Conservation (phyloP, 2,113 vertebrate genomes). For the Gila orcuttii region DNA sequence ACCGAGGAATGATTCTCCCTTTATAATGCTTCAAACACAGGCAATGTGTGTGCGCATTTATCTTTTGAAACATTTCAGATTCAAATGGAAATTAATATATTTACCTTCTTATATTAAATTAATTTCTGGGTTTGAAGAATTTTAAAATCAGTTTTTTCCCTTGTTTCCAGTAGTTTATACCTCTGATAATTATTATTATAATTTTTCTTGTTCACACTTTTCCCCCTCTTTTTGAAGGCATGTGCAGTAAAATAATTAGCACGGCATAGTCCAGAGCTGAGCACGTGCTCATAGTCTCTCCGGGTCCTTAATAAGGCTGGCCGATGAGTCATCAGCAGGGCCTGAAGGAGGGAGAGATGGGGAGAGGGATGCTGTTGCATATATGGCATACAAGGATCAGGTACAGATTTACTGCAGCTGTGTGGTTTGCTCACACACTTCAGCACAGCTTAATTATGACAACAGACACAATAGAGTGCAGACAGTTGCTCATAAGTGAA, state of each 20-base stretch:
- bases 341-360: constrained; percentile 70
- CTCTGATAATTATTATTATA: not conserved
- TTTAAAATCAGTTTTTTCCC: constrained; percentile 54
- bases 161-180: not conserved
- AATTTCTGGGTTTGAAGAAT: constrained; percentile 55
- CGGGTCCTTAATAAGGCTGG: constrained; percentile 79
- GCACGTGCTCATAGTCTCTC: constrained; percentile 78
- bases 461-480: not conserved
- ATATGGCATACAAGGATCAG: not conserved
- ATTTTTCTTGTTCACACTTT: constrained; percentile 5
- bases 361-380: constrained; percentile 73
- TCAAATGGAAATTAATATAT: constrained; percentile 44
- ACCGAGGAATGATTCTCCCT: not conserved
- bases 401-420: constrained; percentile 23
- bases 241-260: constrained; percentile 75
- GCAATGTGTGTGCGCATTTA: not conserved
- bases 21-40: not conserved
- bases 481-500: constrained; percentile 2
- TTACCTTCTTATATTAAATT: constrained; percentile 51
- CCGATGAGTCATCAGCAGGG: constrained; percentile 71
- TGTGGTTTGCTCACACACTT: not conserved
- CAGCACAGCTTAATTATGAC: constrained; percentile 19
- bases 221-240: constrained; percentile 68
- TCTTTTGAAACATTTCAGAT: constrained; percentile 1
- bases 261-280: constrained; percentile 68